phyloP scores from a whole-genome alignment of 2,797 vertebrate genomes.

The Sebastes itinus region DNA sequence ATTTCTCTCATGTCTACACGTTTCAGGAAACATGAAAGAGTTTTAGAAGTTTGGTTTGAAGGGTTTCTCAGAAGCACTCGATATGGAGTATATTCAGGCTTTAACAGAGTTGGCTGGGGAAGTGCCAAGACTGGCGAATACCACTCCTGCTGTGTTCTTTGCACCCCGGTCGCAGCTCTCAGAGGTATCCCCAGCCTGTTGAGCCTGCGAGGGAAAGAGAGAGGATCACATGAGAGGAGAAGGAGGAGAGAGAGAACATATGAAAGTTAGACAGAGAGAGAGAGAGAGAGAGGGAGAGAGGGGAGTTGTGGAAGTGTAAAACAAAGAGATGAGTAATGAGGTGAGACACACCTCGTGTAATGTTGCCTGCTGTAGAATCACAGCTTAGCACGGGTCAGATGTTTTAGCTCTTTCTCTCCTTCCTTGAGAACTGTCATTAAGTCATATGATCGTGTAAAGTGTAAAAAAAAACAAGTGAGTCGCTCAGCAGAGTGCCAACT shows the following conservation, averaged over 20 bases:
- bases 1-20: not conserved
- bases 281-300: slow-evolving; percentile 7
- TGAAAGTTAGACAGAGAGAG: slow-evolving; percentile 36
- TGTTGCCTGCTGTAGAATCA: slow-evolving; percentile 38
- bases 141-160: slow-evolving; percentile 78
- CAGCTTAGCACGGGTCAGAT: slow-evolving; percentile 46
- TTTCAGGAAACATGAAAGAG: not conserved
- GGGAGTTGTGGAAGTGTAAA: slow-evolving; percentile 43
- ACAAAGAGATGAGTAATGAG: slow-evolving; percentile 59
- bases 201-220: slow-evolving; percentile 64
- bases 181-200: slow-evolving; percentile 79
- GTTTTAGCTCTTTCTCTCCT: slow-evolving; percentile 47
- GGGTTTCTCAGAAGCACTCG: slow-evolving; percentile 12
- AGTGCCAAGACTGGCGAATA: slow-evolving; percentile 62
- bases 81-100: slow-evolving; percentile 41
- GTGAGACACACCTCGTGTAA: slow-evolving; percentile 59
- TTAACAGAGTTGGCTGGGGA: slow-evolving; percentile 55
- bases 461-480: slow-evolving; percentile 50
- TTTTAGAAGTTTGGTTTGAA: slow-evolving; percentile 22
- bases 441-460: slow-evolving; percentile 54
- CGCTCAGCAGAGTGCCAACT: slow-evolving; percentile 37
- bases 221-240: slow-evolving; percentile 32
- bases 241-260: slow-evolving; percentile 55
- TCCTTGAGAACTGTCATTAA: slow-evolving; percentile 66
- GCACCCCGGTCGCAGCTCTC: slow-evolving; percentile 75